A percentile compares a stretch with the other conserved stretches of the same genome.
Evolutionary conservation across 2,888 invertebrate genomes (phyloP).

Genomic region (Hymenopus coronatus): DNA sequence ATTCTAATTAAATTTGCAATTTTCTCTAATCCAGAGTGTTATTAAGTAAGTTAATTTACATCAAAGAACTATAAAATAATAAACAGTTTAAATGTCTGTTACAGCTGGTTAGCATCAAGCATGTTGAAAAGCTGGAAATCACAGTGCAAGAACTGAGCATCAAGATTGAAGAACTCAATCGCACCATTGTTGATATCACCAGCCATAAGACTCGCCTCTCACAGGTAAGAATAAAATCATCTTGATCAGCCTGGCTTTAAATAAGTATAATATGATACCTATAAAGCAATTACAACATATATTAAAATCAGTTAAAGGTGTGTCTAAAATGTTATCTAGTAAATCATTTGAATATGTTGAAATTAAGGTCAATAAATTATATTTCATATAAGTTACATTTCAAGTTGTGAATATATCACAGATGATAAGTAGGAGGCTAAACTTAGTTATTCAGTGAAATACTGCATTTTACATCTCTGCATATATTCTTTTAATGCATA

Average conservation of each 20-base stretch:
- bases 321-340: too few species aligned
- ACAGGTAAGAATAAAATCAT: conserved; percentile 53
- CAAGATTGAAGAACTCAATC: conserved; percentile 94
- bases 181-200: conserved; percentile 96
- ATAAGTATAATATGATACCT: background rate
- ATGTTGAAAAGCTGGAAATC: conserved; percentile 88
- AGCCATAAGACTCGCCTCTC: conserved; percentile 94
- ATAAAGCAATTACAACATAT: background rate
- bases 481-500: too few species aligned
- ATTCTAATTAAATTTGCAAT: background rate
- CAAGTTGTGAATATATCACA: too few species aligned
- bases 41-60: too few species aligned
- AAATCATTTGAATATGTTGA: too few species aligned
- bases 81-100: background rate
- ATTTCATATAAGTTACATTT: too few species aligned
- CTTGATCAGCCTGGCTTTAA: too few species aligned
- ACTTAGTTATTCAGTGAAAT: too few species aligned
- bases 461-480: too few species aligned
- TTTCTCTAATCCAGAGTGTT: background rate
- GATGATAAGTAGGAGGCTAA: too few species aligned
- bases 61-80: background rate
- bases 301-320: background rate
- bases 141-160: conserved; percentile 89
- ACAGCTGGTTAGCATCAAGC: conserved; percentile 67
- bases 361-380: too few species aligned